Evolutionary conservation across 2,113 vertebrate genomes (phyloP), one percentile per base, ranked within the genome.

Genomic region (Rousettus leschenaultii): DNA sequence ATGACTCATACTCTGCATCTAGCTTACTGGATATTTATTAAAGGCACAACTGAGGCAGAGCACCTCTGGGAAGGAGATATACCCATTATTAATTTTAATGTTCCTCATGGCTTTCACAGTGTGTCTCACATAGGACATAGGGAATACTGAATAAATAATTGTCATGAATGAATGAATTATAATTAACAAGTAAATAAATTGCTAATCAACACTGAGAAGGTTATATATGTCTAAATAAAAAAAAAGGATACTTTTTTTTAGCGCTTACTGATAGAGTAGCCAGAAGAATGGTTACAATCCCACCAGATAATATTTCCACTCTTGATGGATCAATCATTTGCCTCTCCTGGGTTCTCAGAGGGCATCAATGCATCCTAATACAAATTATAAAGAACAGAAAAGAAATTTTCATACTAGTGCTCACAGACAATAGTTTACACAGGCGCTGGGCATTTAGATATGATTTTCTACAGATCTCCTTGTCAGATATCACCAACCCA

Each of bases 221-320:
- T 86, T 93, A 9, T 68, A n/a, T 79, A 61, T 83, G 18, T n/a
- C 61, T 7, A 84, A 91, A 85, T 94, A 26, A 82, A 10, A 96
- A 75, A 10, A 75, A 10, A 66, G 16, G 3, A 40, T 73, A 21
- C 18, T 38, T 51, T 19, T 38, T 74, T 59, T 57, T 30, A 40
- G 26, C 15, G 40, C 77, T 82, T 75, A 74, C 48, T 94, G 30
- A n/a, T 16, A 77, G 5, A 71, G 3, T 43, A 75, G 15, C 45
- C 43, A 87, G 8, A 87, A 8, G 35, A 12, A 59, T 94, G 16
- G 24, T 85, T 57, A 84, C 40, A 90, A 12, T 77, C 61, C 14
- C 21, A 94, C 6, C 3, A 57, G 33, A 90, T 84, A 38, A 66
- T 16, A 71, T 85, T 91, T 83, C 3, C 14, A 86, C 30, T 89